Base-by-base conservation (phyloP, 2,113 vertebrate genomes). In the Oryzias woworae region DNA sequence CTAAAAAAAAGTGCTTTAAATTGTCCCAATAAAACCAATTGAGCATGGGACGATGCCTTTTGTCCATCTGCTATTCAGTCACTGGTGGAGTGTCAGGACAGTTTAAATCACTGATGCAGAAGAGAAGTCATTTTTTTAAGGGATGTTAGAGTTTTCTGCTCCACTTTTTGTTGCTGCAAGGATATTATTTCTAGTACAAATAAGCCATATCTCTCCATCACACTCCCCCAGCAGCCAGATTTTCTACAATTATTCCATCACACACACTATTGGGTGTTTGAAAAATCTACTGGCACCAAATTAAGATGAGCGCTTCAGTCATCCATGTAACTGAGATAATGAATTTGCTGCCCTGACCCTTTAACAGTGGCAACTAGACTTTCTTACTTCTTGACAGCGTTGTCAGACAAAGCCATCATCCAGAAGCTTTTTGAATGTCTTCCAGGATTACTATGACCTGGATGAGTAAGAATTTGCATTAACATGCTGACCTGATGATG, bases 101-200 rank as follows among this genome's bases (percentile, higher is more conserved):
- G 62, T 26, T 69, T 46, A 53, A 58, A 72, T 64, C 65, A 80
- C 72, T 57, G 18, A 53, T 5, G 26, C 10, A 68, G 53, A 58
- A 60, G 45, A 20, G 36, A 53, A 26, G 48, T 6, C 5, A 58
- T 60, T 65, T 5, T 5, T 72, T 59, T 57, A 41, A 66, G 60
- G 62, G 67, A 74, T 50, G 69, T 66, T 15, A 45, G 18, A 67
- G 66, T 69, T 71, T 45, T 17, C 69, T 45, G 61, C 64, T 72
- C 57, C 31, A 62, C 70, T 85, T 78, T 63, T 60, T 46, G 68
- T 51, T 50, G 2, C 65, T 68, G 76, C 77, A 62, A 53, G 53
- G 45, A 67, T 80, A 76, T 78, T 80, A 76, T 82, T 80, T 69
- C 61, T 45, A 56, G 74, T 71, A 62, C 57, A 57, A 58, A 68